Percentiles rank a stretch among this genome's conserved stretches.
Conservation (phyloP, 1,140 invertebrate genomes). For the Latrodectus geometricus region DNA sequence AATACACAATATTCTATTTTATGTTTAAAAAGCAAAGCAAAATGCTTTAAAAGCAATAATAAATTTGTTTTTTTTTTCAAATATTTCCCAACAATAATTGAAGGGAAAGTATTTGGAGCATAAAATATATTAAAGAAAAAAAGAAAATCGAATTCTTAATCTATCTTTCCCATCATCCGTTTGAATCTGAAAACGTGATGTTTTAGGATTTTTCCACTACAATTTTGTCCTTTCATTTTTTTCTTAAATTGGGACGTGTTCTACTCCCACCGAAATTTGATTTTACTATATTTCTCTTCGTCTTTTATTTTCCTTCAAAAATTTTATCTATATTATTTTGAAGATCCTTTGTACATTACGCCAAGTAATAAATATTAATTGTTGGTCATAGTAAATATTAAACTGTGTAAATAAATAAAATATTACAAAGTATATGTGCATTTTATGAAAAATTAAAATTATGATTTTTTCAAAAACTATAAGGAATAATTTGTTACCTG, state of each 20-base stretch:
- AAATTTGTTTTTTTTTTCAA: too few species aligned
- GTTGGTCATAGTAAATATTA: too few species aligned
- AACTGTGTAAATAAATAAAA: too few species aligned
- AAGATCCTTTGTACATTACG: not conserved
- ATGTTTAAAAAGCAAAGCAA: too few species aligned
- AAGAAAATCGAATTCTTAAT: conserved; percentile 14
- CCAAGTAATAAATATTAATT: too few species aligned
- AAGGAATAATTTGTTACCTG: too few species aligned
- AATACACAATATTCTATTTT: too few species aligned
- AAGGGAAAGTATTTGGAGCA: not conserved
- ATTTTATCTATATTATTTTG: not conserved
- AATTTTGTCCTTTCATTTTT: not conserved
- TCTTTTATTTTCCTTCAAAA: conserved; percentile 1
- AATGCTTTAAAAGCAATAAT: too few species aligned
- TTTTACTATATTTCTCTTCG: not conserved
- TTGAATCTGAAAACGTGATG: conserved; percentile 1
- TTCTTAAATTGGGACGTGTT: not conserved
- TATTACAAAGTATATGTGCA: too few species aligned
- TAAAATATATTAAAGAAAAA: not conserved
- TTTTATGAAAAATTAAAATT: too few species aligned
- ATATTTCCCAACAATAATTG: too few species aligned
- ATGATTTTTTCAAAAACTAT: too few species aligned
- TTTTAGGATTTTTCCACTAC: not conserved
- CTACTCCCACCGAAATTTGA: not conserved
- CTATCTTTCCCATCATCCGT: conserved; percentile 5